Base-by-base conservation (phyloP, 2,888 invertebrate genomes). In the Crematogaster levior region DNA sequence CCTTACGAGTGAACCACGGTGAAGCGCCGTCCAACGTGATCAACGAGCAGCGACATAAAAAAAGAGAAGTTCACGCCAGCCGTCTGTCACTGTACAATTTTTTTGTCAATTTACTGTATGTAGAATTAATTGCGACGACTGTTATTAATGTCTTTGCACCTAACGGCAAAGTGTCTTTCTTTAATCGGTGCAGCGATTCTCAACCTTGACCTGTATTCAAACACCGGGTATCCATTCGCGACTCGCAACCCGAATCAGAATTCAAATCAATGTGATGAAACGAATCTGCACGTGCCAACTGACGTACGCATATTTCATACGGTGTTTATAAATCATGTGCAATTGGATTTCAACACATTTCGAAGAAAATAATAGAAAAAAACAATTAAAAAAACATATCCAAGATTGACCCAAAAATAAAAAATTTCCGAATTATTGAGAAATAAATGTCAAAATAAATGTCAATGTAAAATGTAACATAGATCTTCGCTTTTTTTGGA, bases 161-260 rank as follows among this genome's bases (percentile, higher is more conserved):
- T 43, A 56, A 18, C 77, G 56, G 40, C 15, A 7, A 3, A 70
- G 1, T 27, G 9, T 56, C 43, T 46, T 43, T 68, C 56, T 70
- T 70, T 68, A 77, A 51, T 40, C 79, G 53, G 82, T 81, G 83
- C 88, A 92, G 87, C 81, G 87, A 75, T 89, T 90, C 87, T 89
- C 90, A 92, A 92, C 92, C 94, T 93, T 94, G 93, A 93, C 93
- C 92, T 79, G 91, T 84, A 90, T 92, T 87, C 85, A 82, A 74
- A 63, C 74, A 75, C 73, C 86, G 86, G 82, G 90, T 83, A 56
- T 37, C 3, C 48, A 6, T 6, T 18, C 18, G 24, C 63, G 51
- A 40, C 6, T 56, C 43, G 9, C 15, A 34, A 5, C 7, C 4
- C 30, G 4, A 60, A 30, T n/a, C 12, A 10, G n/a, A 27, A 56